Evolutionary conservation across 1,140 invertebrate genomes (phyloP), one percentile per base, ranked within the genome.

Genomic region (Plectrocnemia conspersa): DNA sequence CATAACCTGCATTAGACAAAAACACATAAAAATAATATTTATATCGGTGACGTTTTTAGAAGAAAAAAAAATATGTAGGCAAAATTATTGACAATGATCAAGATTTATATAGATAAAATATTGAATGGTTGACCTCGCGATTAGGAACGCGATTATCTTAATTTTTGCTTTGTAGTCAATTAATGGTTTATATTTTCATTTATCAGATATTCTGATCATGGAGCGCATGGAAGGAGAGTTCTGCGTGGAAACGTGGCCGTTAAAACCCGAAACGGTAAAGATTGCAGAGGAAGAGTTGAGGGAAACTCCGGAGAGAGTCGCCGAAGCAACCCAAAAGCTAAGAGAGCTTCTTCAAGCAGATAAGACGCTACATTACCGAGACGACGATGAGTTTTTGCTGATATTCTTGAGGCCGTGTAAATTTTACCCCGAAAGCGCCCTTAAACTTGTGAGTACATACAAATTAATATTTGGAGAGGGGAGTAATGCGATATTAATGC

Each of bases 371-470:
- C 70, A 79, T 54, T 88, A 74, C 52, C 76, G 74, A 41, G 82
- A 85, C 22, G 84, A 87, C 52, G 86, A 89, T 59, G 84, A 87
- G 2, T 80, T 86, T 21, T 73, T 91, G 0, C 74, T 81, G 16
- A 83, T 86, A 21, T 89, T 89, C 63, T 69, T 91, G 11, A 77
- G 88, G 27, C 85, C 85, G 23, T 86, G 84, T 66, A 89, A 91
- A 68, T 91, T 80, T 68, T 90, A 89, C 64, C 79, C 87, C 0
- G 76, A 89, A 55, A 88, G 86, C 69, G 87, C 87, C 0, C 70
- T 82, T 27, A 79, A 79, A 60, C 69, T 89, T 71, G 84, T 86
- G 67, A 79, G 81, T 76, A 49, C 11, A 48, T 24, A 3, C 21
- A 46, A 46, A 21, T 45, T 45, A n/a, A n/a, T n/a, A n/a, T n/a